Evolutionary conservation across 2,888 invertebrate genomes (phyloP).

Genomic region (Laothoe populi): DNA sequence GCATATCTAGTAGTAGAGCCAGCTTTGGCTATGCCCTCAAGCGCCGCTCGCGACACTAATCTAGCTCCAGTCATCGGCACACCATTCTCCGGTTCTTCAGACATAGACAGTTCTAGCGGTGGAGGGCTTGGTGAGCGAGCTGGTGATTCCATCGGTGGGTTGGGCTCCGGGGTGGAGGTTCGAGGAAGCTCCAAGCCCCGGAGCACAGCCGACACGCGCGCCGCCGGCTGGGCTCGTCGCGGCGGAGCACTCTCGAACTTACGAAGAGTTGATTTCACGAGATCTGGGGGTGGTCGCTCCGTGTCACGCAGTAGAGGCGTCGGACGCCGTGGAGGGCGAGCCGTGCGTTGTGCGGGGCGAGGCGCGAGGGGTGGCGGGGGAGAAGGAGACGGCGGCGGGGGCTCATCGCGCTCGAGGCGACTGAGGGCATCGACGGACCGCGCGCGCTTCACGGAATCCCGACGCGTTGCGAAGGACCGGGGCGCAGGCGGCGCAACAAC

Average conservation of each 20-base stretch:
- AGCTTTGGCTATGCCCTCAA: slow-evolving; percentile 88
- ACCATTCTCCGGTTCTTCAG: slow-evolving; percentile 52
- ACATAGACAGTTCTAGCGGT: slow-evolving; percentile 61
- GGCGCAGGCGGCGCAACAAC: slow-evolving; percentile 54
- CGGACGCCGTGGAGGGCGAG: slow-evolving; percentile 76
- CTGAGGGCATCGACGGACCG: slow-evolving; percentile 94
- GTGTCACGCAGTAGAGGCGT: slow-evolving; percentile 81
- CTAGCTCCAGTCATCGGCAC: slow-evolving; percentile 55
- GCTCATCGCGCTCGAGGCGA: slow-evolving; percentile 87
- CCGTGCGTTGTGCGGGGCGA: slow-evolving; percentile 67
- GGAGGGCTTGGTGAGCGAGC: slow-evolving; percentile 85
- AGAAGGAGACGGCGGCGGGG: slow-evolving; percentile 83
- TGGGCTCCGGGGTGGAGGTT: slow-evolving; percentile 66
- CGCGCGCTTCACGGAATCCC: slow-evolving; percentile 91
- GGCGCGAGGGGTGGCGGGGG: slow-evolving; percentile 49
- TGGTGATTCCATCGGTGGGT: slow-evolving; percentile 71
- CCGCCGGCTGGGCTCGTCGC: slow-evolving; percentile 78
- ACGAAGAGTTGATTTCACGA: slow-evolving; percentile 93
- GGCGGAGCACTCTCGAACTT: slow-evolving; percentile 91
- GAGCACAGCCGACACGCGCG: slow-evolving; percentile 76
- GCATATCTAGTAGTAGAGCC: slow-evolving; percentile 87
- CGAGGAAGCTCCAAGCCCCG: slow-evolving; percentile 65
- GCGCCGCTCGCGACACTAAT: slow-evolving; percentile 83
- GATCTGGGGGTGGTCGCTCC: slow-evolving; percentile 93
- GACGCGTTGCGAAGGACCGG: slow-evolving; percentile 64